Evolutionary conservation across 2,888 invertebrate species (phyloP).

Genomic region (Drosophila koepferae): DNA sequence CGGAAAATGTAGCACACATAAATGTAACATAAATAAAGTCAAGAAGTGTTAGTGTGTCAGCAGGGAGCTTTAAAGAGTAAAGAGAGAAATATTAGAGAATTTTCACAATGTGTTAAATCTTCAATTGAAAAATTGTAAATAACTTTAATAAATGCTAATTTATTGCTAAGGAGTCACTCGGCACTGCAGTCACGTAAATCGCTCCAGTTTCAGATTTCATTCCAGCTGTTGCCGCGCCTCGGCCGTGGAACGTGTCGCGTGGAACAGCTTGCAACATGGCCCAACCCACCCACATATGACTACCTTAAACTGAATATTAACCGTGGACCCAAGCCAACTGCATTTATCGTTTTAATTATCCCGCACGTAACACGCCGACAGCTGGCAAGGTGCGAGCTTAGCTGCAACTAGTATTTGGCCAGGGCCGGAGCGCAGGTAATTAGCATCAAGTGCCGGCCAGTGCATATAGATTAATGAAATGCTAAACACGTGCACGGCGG

Average conservation of each 20-base stretch:
- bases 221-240: conserved; percentile 16
- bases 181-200: conserved; percentile 44
- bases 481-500: conserved; percentile 55
- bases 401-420: conserved; percentile 64
- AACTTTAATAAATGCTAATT: conserved; percentile 5
- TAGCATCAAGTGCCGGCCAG: conserved; percentile 39
- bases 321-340: conserved; percentile 7
- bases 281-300: conserved; percentile 24
- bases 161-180: conserved; percentile 24
- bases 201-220: conserved; percentile 25
- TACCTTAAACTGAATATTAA: conserved; percentile 49
- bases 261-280: conserved; percentile 28
- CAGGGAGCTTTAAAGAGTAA: conserved; percentile 32
- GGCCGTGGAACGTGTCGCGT: conserved; percentile 22
- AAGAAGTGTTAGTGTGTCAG: conserved; percentile 54
- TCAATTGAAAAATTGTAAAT: not conserved
- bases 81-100: not conserved
- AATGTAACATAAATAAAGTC: conserved; percentile 24
- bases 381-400: conserved; percentile 31
- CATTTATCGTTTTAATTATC: conserved; percentile 64
- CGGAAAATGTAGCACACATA: conserved; percentile 32
- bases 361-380: conserved; percentile 55
- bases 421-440: conserved; percentile 32
- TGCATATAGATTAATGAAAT: conserved; percentile 58
- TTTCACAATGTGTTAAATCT: not conserved